These are phyloP conservation scores for Aulostomus chinensis DNA, from an alignment of 2,797 vertebrate genomes.

Conservation along the genomic window DNA sequence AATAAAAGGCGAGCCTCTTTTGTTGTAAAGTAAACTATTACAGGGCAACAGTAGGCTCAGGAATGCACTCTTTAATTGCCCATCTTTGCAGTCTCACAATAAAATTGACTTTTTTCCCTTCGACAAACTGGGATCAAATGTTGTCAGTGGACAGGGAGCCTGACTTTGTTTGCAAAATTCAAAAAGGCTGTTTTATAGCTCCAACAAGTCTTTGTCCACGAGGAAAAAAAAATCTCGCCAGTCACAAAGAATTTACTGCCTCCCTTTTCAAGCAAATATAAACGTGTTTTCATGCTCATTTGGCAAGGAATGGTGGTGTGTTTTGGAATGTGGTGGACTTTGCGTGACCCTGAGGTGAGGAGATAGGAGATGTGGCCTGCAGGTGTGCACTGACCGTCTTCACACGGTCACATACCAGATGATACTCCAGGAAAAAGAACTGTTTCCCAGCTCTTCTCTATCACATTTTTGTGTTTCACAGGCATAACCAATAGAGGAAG, in stretches of 20 bases:
- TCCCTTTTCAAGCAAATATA: conserved; percentile 6
- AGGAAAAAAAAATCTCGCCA: conserved; percentile 7
- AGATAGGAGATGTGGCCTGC: conserved; percentile 32
- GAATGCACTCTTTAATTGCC: conserved; percentile 77
- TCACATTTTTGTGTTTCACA: conserved; percentile 2
- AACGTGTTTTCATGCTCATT: conserved; percentile 45
- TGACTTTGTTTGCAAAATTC: conserved; percentile 19
- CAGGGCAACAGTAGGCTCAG: conserved; percentile 71
- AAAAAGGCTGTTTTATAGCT: conserved; percentile 47
- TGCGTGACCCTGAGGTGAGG: conserved; percentile 50
- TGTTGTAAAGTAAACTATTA: conserved; percentile 73
- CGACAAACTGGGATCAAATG: conserved; percentile 53
- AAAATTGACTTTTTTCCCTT: conserved; percentile 66
- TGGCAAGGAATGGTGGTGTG: conserved; percentile 25
- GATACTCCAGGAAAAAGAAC: too few species aligned
- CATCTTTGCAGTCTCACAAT: conserved; percentile 69
- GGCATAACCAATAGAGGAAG: neutral
- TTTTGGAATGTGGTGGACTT: conserved; percentile 61
- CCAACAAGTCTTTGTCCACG: conserved; percentile 29
- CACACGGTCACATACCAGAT: conserved; percentile 6
- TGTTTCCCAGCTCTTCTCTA: too few species aligned
- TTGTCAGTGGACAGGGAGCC: conserved; percentile 39
- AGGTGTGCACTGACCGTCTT: conserved; percentile 10
- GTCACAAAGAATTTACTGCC: conserved; percentile 25
- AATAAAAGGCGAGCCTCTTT: conserved; percentile 46